A percentile compares a stretch with the other conserved stretches of the same genome.
Conservation (phyloP, 1,140 invertebrate genomes). For the Drosophila subobscura region DNA sequence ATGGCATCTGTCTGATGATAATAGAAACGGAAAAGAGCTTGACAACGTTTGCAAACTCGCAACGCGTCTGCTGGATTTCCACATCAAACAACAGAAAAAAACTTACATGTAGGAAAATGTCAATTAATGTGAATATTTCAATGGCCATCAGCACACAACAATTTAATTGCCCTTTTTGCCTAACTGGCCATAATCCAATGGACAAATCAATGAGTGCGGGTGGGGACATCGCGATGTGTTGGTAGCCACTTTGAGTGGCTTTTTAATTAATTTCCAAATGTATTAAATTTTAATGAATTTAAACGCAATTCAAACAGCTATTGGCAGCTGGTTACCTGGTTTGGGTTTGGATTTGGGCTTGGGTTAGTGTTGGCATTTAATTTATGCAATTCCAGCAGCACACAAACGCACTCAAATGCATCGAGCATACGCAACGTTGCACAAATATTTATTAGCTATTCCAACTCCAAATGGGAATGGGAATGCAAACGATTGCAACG, state of each 20-base stretch:
- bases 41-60: constrained; percentile 22
- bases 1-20: constrained; percentile 49
- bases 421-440: constrained; percentile 70
- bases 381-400: constrained; percentile 59
- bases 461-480: constrained; percentile 18
- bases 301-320: constrained; percentile 60
- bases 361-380: constrained; percentile 40
- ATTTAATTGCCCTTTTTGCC: constrained; percentile 55
- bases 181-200: constrained; percentile 68
- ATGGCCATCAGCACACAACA: constrained; percentile 33
- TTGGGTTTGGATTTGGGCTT: constrained; percentile 26
- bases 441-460: constrained; percentile 74
- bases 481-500: constrained; percentile 18
- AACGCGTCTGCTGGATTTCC: constrained; percentile 24
- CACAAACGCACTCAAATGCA: constrained; percentile 10
- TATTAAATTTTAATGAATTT: constrained; percentile 66
- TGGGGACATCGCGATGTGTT: background rate
- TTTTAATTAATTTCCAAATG: constrained; percentile 66
- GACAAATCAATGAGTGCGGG: constrained; percentile 28
- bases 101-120: background rate
- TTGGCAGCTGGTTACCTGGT: constrained; percentile 18
- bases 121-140: constrained; percentile 39
- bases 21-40: constrained; percentile 47
- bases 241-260: constrained; percentile 52
- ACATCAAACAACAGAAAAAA: constrained; percentile 13